A percentile compares a stretch with the other conserved stretches of the same genome.
Conservation (phyloP, 2,888 invertebrate species). For the Metalampra italica region DNA sequence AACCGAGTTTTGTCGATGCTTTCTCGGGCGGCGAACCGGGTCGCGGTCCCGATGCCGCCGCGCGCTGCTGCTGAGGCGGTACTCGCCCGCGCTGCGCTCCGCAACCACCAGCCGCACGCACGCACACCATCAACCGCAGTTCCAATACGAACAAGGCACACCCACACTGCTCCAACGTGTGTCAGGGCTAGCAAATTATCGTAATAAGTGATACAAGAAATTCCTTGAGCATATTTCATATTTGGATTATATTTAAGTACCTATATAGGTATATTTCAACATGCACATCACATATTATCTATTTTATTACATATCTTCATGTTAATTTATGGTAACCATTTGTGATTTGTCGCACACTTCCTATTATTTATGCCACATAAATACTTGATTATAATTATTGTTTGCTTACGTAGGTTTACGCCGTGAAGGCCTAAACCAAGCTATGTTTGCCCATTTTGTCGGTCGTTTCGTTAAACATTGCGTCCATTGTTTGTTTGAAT, state of each 20-base stretch:
- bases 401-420: constrained; percentile 11
- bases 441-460: constrained; percentile 5
- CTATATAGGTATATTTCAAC: too few relatives aligned
- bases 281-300: too few relatives aligned
- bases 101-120: constrained; percentile 26
- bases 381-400: constrained; percentile 6
- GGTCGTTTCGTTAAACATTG: too few relatives aligned
- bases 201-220: neutral
- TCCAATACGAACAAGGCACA: constrained; percentile 22
- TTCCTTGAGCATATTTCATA: neutral
- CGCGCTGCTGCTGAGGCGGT: constrained; percentile 50
- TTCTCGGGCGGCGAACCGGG: constrained; percentile 76
- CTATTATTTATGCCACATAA: neutral
- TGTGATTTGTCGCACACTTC: neutral
- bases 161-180: constrained; percentile 35
- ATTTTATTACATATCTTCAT: neutral
- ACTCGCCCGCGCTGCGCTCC: constrained; percentile 10
- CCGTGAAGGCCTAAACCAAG: constrained; percentile 11
- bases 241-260: neutral
- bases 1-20: constrained; percentile 78
- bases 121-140: neutral
- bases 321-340: too few relatives aligned
- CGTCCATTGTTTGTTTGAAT: too few relatives aligned
- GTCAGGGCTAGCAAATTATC: constrained; percentile 47
- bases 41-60: constrained; percentile 74